Evolutionary conservation across 2,113 vertebrate species (phyloP).

Genomic region (Neogale vison): DNA sequence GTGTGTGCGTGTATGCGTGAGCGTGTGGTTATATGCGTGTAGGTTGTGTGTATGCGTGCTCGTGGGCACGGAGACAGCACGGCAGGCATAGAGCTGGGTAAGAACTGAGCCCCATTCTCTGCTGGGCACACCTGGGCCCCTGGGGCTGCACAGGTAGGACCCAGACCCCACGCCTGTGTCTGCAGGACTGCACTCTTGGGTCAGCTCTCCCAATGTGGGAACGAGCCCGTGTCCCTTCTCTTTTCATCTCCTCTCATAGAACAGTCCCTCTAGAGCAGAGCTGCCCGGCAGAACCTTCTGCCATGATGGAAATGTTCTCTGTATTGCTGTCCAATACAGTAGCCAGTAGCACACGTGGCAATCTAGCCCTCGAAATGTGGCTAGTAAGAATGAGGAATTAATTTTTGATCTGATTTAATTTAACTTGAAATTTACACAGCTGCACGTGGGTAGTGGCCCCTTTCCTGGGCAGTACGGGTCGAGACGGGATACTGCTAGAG

Average conservation of each 20-base stretch:
- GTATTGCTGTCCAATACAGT: too few species aligned
- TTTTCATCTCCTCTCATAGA: not conserved
- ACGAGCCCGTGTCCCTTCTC: not conserved
- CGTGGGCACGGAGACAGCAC: not conserved
- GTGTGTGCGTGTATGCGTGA: too few species aligned
- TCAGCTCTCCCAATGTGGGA: not conserved
- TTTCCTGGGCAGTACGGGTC: not conserved
- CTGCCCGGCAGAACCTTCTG: not conserved
- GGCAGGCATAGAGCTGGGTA: not conserved
- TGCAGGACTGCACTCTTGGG: not conserved
- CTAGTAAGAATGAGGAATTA: not conserved
- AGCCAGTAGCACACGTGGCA: not conserved
- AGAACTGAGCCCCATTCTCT: not conserved
- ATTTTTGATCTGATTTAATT: not conserved
- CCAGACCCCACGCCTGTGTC: not conserved
- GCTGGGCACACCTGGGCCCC: too few species aligned
- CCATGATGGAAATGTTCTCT: rapidly evolving
- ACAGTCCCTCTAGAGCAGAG: not conserved
- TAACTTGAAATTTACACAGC: not conserved
- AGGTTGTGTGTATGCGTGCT: not conserved
- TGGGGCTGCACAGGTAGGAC: not conserved
- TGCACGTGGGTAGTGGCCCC: too few species aligned
- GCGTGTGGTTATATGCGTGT: not conserved
- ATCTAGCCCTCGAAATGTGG: not conserved
- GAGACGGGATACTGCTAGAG: rapidly evolving